phyloP scores from a whole-genome alignment of 2,797 vertebrate genomes.

The Naso thynnoides region DNA sequence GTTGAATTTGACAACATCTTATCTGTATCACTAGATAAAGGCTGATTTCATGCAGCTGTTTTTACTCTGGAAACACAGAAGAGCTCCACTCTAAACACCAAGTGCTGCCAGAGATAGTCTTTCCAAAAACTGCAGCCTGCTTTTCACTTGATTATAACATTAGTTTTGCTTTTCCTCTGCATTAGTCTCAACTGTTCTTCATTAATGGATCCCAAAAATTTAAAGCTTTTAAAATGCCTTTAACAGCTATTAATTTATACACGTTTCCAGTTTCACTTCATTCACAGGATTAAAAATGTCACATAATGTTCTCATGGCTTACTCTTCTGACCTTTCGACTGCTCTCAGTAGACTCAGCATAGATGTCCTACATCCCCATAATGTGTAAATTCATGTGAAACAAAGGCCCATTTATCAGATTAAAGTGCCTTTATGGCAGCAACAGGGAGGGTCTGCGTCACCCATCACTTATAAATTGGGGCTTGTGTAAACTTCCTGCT shows the following conservation, averaged over 20 bases:
- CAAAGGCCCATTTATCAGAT: conserved; percentile 68
- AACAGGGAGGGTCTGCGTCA: conserved; percentile 44
- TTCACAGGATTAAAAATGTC: conserved; percentile 35
- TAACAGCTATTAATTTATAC: neutral
- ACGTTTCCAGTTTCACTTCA: conserved; percentile 12
- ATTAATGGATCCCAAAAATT: neutral
- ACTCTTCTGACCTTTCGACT: conserved; percentile 9
- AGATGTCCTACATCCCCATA: conserved; percentile 10
- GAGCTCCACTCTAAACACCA: conserved; percentile 21
- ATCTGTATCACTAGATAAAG: conserved; percentile 47
- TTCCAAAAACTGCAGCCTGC: conserved; percentile 32
- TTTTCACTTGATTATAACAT: conserved; percentile 38
- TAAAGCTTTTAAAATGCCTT: neutral
- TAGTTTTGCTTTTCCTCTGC: conserved; percentile 36
- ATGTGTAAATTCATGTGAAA: conserved; percentile 51
- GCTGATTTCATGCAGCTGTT: conserved; percentile 38
- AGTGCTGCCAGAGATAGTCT: conserved; percentile 25
- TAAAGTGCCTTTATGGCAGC: conserved; percentile 51
- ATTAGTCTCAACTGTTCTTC: conserved; percentile 31
- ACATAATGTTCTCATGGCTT: conserved; percentile 16
- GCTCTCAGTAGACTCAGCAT: neutral
- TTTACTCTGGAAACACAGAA: conserved; percentile 29
- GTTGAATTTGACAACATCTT: conserved; percentile 26
- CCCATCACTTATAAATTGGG: conserved; percentile 63
- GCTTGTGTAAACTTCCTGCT: conserved; percentile 82